Percentiles rank a stretch among this genome's conserved stretches.
phyloP scores from a whole-genome alignment of 2,797 vertebrate genomes.

The Ctenopoma kingsleyae region DNA sequence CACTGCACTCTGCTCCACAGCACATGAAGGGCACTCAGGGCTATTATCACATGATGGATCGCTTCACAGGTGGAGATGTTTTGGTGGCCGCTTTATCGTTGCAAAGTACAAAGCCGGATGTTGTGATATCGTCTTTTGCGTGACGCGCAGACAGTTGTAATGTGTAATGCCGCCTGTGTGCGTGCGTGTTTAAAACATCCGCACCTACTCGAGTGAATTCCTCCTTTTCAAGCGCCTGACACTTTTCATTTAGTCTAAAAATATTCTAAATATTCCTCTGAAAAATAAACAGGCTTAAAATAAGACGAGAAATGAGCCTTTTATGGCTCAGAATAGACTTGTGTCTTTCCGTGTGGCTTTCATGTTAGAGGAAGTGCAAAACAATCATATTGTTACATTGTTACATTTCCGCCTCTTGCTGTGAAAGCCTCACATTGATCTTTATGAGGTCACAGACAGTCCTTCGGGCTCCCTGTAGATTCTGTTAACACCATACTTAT shows the following conservation, averaged over 20 bases:
- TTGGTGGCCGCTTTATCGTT: constrained; percentile 59
- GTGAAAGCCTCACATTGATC: constrained; percentile 84
- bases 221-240: constrained; percentile 56
- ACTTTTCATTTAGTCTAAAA: constrained; percentile 81
- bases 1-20: constrained; percentile 49
- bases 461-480: constrained; percentile 45
- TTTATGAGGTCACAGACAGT: constrained; percentile 82
- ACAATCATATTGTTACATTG: constrained; percentile 90
- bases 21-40: constrained; percentile 66
- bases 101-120: constrained; percentile 69
- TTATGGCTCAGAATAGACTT: constrained; percentile 84
- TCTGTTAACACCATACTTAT: constrained; percentile 51
- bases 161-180: constrained; percentile 12
- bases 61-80: constrained; percentile 68
- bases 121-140: constrained; percentile 60
- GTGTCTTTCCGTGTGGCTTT: constrained; percentile 81
- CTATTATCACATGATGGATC: constrained; percentile 69
- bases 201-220: constrained; percentile 50
- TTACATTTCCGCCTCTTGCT: constrained; percentile 87
- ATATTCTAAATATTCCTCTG: constrained; percentile 78
- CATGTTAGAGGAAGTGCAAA: constrained; percentile 86
- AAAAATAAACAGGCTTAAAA: constrained; percentile 86
- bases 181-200: constrained; percentile 48
- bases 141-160: constrained; percentile 28
- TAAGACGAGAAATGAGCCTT: constrained; percentile 80